phyloP scores from a whole-genome alignment of 35 echinoderm and acorn worm genomes.

The Ophioderma brevispina region DNA sequence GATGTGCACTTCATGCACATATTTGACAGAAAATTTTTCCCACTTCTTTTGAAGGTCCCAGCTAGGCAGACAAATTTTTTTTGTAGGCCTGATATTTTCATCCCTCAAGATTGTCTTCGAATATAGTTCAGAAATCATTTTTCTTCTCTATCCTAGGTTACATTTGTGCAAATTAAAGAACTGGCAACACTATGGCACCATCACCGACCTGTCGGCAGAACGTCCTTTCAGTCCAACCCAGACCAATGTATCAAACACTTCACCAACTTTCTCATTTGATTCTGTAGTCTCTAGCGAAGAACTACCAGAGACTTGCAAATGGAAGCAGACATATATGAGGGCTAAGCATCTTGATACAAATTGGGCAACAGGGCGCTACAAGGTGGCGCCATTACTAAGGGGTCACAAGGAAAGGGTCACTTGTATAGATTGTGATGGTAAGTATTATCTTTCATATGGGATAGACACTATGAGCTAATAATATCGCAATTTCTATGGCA shows the following conservation, averaged over 20 bases:
- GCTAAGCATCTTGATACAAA: conserved; percentile 63
- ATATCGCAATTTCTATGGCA: too few relatives aligned
- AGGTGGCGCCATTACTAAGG: conserved; percentile 49
- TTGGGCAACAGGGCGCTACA: conserved; percentile 56
- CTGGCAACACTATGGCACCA: conserved; percentile 35
- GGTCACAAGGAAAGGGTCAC: conserved; percentile 62
- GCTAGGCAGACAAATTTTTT: too few relatives aligned
- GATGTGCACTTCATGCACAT: too few relatives aligned
- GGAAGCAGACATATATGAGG: conserved; percentile 79
- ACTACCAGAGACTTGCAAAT: conserved; percentile 43
- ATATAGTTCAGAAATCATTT: too few relatives aligned
- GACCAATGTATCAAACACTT: conserved; percentile 27
- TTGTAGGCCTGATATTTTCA: too few relatives aligned
- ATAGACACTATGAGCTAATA: too few relatives aligned
- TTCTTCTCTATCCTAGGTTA: neutral
- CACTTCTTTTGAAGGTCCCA: too few relatives aligned
- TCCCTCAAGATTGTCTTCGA: too few relatives aligned
- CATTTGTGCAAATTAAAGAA: conserved; percentile 4
- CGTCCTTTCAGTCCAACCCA: conserved; percentile 16
- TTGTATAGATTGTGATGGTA: conserved; percentile 55
- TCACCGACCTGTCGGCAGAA: conserved; percentile 17
- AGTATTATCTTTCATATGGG: neutral
- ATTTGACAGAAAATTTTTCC: too few relatives aligned
- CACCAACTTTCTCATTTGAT: conserved; percentile 40
- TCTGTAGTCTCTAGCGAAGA: neutral